phyloP scores from a whole-genome alignment of 2,113 vertebrate genomes.

The Chroicocephalus ridibundus region DNA sequence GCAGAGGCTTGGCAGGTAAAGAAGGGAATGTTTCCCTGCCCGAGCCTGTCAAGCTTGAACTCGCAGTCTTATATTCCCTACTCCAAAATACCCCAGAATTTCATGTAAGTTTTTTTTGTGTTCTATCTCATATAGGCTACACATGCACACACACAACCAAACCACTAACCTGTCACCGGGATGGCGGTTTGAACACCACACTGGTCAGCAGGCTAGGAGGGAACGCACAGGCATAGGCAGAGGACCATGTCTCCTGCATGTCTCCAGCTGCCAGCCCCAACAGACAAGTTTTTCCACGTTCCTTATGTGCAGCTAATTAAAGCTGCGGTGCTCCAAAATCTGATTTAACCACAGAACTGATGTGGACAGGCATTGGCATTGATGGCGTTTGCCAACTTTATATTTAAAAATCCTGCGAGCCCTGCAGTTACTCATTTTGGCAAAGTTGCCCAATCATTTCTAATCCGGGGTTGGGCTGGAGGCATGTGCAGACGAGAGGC shows the following conservation, averaged over 20 bases:
- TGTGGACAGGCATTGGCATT: neutral
- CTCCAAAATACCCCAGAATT: neutral
- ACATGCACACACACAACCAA: neutral
- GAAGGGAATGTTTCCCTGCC: neutral
- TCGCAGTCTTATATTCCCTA: neutral
- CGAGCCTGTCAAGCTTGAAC: neutral
- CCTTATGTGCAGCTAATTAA: neutral
- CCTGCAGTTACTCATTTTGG: too few relatives aligned
- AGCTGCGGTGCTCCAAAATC: neutral
- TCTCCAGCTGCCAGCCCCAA: neutral
- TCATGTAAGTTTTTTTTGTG: neutral
- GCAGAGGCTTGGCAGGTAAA: neutral
- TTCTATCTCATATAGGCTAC: neutral
- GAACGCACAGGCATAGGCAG: neutral
- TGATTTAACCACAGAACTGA: neutral
- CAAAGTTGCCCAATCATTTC: neutral
- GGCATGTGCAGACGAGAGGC: neutral
- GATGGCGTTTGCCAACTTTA: neutral
- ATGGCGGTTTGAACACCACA: too few relatives aligned
- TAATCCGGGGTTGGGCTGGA: neutral
- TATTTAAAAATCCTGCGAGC: neutral
- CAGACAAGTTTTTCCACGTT: neutral
- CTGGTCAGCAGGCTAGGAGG: too few relatives aligned
- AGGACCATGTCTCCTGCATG: neutral
- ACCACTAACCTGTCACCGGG: neutral